phyloP scores from a whole-genome alignment of 2,797 vertebrate genomes.

The Phataginus tetradactyla region DNA sequence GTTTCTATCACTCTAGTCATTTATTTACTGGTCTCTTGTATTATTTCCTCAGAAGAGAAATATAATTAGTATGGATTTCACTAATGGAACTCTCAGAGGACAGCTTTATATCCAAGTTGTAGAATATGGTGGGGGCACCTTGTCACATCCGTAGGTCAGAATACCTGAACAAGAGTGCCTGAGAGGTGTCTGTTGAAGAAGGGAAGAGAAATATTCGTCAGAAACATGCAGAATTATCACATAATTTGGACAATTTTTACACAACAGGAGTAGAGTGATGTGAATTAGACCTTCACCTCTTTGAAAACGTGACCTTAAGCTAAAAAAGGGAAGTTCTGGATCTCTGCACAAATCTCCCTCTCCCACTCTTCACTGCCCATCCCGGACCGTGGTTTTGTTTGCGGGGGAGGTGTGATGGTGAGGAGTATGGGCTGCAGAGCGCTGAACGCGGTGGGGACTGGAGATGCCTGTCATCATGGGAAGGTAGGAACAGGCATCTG shows the following conservation, averaged over 20 bases:
- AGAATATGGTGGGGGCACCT: neutral
- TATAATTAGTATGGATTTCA: neutral
- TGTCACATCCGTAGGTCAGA: neutral
- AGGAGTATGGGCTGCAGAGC: neutral
- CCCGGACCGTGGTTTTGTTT: neutral
- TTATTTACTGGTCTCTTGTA: neutral
- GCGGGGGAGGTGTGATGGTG: neutral
- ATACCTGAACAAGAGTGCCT: neutral
- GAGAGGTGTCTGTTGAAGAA: neutral
- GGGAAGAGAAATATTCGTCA: neutral
- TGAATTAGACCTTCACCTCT: neutral
- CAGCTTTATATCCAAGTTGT: neutral
- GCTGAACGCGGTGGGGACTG: neutral
- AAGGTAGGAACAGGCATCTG: neutral
- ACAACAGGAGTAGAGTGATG: neutral
- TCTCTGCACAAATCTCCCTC: neutral
- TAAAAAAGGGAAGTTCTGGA: neutral
- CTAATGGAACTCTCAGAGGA: neutral
- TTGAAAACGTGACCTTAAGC: neutral
- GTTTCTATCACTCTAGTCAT: neutral
- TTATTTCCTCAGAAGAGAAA: neutral
- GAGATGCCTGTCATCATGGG: neutral
- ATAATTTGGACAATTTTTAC: neutral
- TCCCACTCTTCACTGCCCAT: fast-evolving
- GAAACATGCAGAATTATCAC: neutral